Evolutionary conservation across 2,797 vertebrate genomes (phyloP), one percentile per base, ranked within the genome.

Genomic region (Phataginus tetradactyla): DNA sequence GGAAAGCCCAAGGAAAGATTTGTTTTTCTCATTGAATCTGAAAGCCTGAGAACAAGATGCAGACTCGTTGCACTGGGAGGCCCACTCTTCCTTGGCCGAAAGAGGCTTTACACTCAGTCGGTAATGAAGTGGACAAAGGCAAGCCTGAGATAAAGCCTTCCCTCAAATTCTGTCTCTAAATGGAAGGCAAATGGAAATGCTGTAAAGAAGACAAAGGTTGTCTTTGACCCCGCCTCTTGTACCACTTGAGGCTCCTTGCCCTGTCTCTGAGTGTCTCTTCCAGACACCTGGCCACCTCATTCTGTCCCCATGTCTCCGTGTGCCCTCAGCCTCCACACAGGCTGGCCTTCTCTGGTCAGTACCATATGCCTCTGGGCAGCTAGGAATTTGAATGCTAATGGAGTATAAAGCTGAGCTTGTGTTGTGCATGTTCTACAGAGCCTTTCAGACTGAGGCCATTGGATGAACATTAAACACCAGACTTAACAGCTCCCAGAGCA

Each of bases 321-420:
- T 94, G 91, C 83, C 94, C 77, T 91, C 87, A 32, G n/a, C 77
- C 29, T 95, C 27, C 14, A 39, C 78, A 81, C 6, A 49, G 29
- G 17, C 71, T 95, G 71, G 55, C 83, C 61, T 86, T 96, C 66
- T 93, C 53, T 92, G 84, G 86, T 93, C 87, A 77, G 71, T 69
- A 96, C 96, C 95, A 96, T 90, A 90, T 97, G 97, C 85, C 85
- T 96, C 84, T 96, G 95, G 57, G 88, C 63, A 94, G 94, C 61
- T 94, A 96, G 81, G 81, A 96, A 86, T 95, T 83, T 83, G 91
- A 93, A 85, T 91, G 95, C 72, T 97, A 97, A 96, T 92, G 90
- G 96, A 55, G 87, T 98, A 95, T 90, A 95, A 97, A 98, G 92
- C 91, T 37, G 77, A 94, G 74, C 92, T 97, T 94, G 95, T 96